phyloP scores from a whole-genome alignment of 2,888 invertebrate species.

The Cyrtodaria siliqua region DNA sequence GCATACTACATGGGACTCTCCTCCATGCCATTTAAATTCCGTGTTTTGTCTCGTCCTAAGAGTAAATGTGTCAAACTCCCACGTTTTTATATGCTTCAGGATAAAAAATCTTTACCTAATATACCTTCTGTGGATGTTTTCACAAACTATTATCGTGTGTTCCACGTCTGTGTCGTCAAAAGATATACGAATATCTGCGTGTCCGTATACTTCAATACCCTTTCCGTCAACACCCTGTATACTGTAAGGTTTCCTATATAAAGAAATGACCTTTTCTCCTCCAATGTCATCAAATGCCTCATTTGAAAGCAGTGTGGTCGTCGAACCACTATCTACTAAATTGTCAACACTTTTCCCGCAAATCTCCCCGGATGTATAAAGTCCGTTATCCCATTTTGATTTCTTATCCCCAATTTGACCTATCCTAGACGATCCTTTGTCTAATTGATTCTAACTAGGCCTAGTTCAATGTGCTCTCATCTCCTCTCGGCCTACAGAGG shows the following conservation, averaged over 20 bases:
- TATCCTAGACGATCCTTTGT: too few species aligned
- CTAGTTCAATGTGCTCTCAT: background rate
- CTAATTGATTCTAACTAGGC: too few species aligned
- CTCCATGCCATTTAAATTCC: slow-evolving; percentile 7
- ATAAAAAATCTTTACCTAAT: slow-evolving; percentile 2
- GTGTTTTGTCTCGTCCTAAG: slow-evolving; percentile 1
- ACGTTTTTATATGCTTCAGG: slow-evolving; percentile 19
- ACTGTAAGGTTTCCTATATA: background rate
- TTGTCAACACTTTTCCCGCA: background rate
- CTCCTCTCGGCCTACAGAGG: slow-evolving; percentile 34
- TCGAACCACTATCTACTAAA: slow-evolving; percentile 40
- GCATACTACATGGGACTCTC: slow-evolving; percentile 5
- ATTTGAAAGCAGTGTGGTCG: slow-evolving; percentile 39
- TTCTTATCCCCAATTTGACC: too few species aligned
- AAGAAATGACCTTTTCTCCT: background rate
- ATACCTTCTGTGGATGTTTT: background rate
- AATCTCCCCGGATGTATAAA: background rate
- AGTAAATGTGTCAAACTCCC: slow-evolving; percentile 16
- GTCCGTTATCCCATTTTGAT: slow-evolving; percentile 18
- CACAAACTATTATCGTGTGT: slow-evolving; percentile 25
- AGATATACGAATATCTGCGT: background rate
- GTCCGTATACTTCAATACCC: slow-evolving; percentile 8
- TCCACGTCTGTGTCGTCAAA: background rate
- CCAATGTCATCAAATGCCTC: slow-evolving; percentile 7
- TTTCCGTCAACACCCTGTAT: slow-evolving; percentile 22